Evolutionary conservation across 2,113 vertebrate species (phyloP), one percentile per base, ranked within the genome.

Genomic region (Tachuris rubrigastra): DNA sequence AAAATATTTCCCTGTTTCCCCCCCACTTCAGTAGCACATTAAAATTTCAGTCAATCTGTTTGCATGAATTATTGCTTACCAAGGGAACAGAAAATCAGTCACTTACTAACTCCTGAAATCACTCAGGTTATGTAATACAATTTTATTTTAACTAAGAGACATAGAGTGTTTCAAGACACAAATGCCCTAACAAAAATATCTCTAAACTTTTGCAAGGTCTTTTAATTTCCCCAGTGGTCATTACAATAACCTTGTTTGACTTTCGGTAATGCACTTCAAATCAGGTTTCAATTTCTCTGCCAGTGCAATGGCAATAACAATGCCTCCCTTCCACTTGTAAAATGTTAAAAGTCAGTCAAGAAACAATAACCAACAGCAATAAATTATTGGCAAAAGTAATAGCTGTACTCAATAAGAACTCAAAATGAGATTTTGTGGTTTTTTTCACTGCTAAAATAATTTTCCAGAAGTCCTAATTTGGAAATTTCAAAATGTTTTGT

Each of bases 61-160:
- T 87, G 46, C 56, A 94, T 81, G 69, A 89, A 88, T 95, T 97
- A 87, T 72, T 88, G n/a, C 63, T 93, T 93, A 92, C 25, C 83
- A 82, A 68, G 88, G 76, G 90, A 94, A 87, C 44, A 86, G 56
- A 94, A 95, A 93, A 90, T 86, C 91, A 82, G 31, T 73, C 82
- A 87, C 53, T 93, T 83, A 69, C 18, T 78, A 85, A 91, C 82
- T 96, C 44, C 52, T 94, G 72, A 91, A 94, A 85, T 92, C 63
- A 71, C 46, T 84, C 39, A 86, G 17, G 47, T 87, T 84, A 74
- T 80, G 72, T 81, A 95, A 94, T 52, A 55, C 24, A 60, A 75
- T 95, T 95, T 94, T 84, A 84, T 90, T 88, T 92, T 90, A 86
- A 94, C 79, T 90, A 79, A 86, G 92, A 84, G 65, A 68, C 2